phyloP scores from a whole-genome alignment of 1,140 invertebrate genomes.

The Drosophila leontia region DNA sequence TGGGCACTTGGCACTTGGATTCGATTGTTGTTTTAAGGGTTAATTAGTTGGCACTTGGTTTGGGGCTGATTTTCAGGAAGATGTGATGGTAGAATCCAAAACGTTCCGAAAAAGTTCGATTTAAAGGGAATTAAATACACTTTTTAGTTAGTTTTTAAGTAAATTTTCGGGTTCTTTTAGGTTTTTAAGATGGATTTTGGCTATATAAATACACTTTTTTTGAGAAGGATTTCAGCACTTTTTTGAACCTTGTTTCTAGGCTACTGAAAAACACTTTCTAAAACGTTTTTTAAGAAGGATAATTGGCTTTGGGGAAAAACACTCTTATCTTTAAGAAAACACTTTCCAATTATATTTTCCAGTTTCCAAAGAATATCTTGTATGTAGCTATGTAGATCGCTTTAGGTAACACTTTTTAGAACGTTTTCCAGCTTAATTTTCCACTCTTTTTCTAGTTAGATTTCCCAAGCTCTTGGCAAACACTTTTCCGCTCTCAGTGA shows the following conservation, averaged over 20 bases:
- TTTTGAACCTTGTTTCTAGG: neutral
- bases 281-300: neutral
- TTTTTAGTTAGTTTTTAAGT: too few species aligned
- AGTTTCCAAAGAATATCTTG: neutral
- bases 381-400: neutral
- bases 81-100: too few species aligned
- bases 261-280: neutral
- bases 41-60: conserved; percentile 13
- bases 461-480: neutral
- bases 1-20: conserved; percentile 18
- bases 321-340: neutral
- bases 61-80: neutral
- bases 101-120: neutral
- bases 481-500: conserved; percentile 8
- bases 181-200: neutral
- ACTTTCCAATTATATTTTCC: neutral
- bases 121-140: neutral
- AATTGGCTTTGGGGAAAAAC: neutral
- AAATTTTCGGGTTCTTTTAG: too few species aligned
- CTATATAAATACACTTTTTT: neutral
- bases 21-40: conserved; percentile 11
- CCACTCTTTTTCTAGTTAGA: neutral
- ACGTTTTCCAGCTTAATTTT: neutral
- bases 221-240: neutral
- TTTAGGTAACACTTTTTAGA: neutral